Conservation (phyloP, 2,113 vertebrate genomes). For the Acrocephalus arundinaceus region DNA sequence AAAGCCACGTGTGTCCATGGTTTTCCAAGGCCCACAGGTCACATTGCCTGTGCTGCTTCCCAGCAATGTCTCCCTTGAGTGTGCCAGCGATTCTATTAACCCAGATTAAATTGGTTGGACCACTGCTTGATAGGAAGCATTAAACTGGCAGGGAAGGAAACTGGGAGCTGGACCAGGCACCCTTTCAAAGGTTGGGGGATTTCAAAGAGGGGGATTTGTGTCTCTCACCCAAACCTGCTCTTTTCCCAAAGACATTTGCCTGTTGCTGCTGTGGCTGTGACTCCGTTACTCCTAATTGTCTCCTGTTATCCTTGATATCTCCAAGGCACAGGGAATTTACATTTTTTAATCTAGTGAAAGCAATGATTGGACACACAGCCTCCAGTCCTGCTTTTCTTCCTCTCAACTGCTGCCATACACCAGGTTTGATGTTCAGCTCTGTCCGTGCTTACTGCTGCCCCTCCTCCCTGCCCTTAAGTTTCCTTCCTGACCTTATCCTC, state of each 20-base stretch:
- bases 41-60: not conserved
- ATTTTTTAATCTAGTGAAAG: conserved; percentile 44
- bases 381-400: conserved; percentile 10
- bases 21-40: not conserved
- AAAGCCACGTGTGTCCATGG: not conserved
- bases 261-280: not conserved
- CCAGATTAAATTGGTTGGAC: not conserved
- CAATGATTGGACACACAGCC: not conserved
- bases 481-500: not conserved
- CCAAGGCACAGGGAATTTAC: conserved; percentile 9
- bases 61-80: not conserved
- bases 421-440: not conserved
- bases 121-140: not conserved
- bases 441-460: not conserved
- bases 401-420: not conserved
- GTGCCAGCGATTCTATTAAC: not conserved
- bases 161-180: not conserved
- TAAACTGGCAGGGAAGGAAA: not conserved
- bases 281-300: conserved; percentile 2
- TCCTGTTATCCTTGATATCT: not conserved
- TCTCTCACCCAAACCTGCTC: not conserved
- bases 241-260: not conserved
- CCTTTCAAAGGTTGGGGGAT: not conserved
- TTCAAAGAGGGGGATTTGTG: not conserved
- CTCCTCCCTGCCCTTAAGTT: not conserved